Base-by-base conservation (phyloP, 2,113 vertebrate genomes). In the Hippolais icterina region DNA sequence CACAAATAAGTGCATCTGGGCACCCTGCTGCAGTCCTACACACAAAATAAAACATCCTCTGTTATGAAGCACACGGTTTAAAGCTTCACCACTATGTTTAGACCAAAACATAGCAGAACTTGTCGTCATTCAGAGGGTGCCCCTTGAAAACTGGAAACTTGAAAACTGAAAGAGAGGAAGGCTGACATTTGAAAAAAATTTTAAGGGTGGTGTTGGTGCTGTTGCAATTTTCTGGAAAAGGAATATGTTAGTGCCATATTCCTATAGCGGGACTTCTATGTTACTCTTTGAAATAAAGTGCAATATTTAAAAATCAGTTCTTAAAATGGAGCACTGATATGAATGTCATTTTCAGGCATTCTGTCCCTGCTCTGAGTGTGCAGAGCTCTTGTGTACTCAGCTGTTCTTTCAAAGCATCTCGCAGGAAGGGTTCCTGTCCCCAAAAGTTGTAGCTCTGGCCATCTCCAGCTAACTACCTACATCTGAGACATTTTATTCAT, bases 1-100 rank as follows among this genome's bases (percentile, higher is more conserved):
- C 15, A 76, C 19, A 56, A 77, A 9, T 37, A 49, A 80, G 17
- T 27, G 27, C 5, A 66, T 83, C 37, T 54, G 50, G 59, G 16
- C n/a, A 83, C 52, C 15, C 74, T 70, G 23, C 27, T 84, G 47
- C 33, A 87, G 72, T 29, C 13, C 21, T 42, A 27, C 8, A 27
- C 24, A 87, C 22, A 69, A 49, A 77, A 17, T 65, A n/a, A 64
- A 86, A 54, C 13, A 37, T 12, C 20, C 28, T 87, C 12, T 2
- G 1, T 33, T 42, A 5, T 1, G 13, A 87, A 54, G 18, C 0
- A 0, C 20, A 47, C 0, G 0, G 20, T 46, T 93, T 72, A 92
- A 83, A 56, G 4, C 27, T 79, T 59, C 35, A 23, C 3, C 27
- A 10, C 19, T 41, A 7, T 35, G 15, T 29, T 76, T 24, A 65